Evolutionary conservation across 2,797 vertebrate species (phyloP).

Genomic region (Meriones psammophilus): DNA sequence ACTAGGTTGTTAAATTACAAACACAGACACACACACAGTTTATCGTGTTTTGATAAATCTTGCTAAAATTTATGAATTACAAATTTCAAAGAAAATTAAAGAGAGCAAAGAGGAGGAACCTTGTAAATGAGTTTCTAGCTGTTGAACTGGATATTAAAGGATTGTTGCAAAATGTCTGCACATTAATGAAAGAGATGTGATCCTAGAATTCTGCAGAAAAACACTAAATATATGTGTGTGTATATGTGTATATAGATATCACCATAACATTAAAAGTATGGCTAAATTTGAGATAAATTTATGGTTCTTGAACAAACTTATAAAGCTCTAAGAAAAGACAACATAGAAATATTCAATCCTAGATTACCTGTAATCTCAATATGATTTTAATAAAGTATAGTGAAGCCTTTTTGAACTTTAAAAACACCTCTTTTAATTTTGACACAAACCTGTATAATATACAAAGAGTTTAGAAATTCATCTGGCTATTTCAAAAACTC

Average conservation of each 20-base stretch:
- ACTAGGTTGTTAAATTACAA: too few species aligned
- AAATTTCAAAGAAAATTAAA: conserved; percentile 42
- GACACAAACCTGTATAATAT: background rate
- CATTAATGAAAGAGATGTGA: conserved; percentile 19
- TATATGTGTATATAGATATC: background rate
- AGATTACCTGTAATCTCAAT: conserved; percentile 17
- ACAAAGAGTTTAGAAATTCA: background rate
- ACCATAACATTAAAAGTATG: background rate
- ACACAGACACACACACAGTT: too few species aligned
- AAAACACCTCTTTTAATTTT: background rate
- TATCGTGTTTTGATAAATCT: background rate
- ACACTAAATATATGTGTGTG: background rate
- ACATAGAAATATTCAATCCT: background rate
- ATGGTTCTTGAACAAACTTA: background rate
- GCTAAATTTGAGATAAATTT: conserved; percentile 37
- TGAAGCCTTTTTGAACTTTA: background rate
- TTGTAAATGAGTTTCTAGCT: conserved; percentile 1
- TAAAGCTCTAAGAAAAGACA: background rate
- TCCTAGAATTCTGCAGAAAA: background rate
- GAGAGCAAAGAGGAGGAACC: background rate
- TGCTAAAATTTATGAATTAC: background rate
- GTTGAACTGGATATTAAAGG: background rate
- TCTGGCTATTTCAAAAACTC: background rate
- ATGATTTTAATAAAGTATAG: background rate
- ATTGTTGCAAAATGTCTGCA: background rate